Evolutionary conservation across 2,113 vertebrate genomes (phyloP), one percentile per base, ranked within the genome.

Genomic region (Leptobrachium ailaonicum): DNA sequence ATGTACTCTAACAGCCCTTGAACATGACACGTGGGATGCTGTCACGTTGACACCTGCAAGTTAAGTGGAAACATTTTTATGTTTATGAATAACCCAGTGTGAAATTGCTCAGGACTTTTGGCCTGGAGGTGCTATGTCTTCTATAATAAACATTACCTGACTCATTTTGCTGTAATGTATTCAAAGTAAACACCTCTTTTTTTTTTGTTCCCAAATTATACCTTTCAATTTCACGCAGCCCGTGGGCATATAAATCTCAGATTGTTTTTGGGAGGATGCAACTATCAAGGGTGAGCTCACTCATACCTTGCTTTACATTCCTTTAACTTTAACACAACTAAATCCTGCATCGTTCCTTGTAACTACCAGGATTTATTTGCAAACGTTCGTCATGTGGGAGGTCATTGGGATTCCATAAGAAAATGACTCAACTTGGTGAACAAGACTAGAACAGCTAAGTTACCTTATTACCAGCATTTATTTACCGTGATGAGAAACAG

Each of bases 51-150:
- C 66, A 71, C 76, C 76, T 47, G 76, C 40, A 54, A 47, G 66
- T 60, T 9, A 43, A 62, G 54, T 41, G 76, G n/a, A 40, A 77
- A 70, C 41, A 77, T 41, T 60, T 77, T 54, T 32, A 45, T 77
- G 75, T 77, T 77, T 54, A 68, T 69, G 50, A 70, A 77, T 11
- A 70, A 77, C 41, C 66, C 54, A 13, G 76, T 70, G 76, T 70
- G 66, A 77, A 70, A 62, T 70, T 40, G 56, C n/a, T 44, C 44
- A 60, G 67, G 54, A 70, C 76, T 45, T 53, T 11, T 3, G 44
- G 76, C 66, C 76, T 42, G 54, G 42, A 77, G 67, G 54, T 45
- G 42, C 41, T 62, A 58, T 77, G 66, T 77, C 54, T 70, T 77
- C 11, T 60, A 41, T 62, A 32, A 70, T 70, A 62, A 77, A 71